These are phyloP conservation scores for Mixornis gularis DNA, from an alignment of 2,113 vertebrate species.

Conservation along the genomic window DNA sequence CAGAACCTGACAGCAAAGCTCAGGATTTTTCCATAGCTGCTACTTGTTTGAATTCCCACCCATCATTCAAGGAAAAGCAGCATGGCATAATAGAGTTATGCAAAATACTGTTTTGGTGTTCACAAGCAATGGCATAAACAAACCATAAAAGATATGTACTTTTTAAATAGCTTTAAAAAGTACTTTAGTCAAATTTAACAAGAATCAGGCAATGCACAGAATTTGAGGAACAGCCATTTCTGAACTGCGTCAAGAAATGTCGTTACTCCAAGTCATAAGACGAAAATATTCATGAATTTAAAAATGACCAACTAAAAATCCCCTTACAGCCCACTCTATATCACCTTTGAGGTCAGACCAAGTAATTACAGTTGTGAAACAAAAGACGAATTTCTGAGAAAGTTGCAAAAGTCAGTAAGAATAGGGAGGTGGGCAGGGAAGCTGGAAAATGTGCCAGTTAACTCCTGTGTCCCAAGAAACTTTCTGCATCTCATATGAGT, in stretches of 20 bases:
- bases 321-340: neutral
- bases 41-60: neutral
- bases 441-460: neutral
- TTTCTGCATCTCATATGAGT: neutral
- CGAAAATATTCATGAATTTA: neutral
- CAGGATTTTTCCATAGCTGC: neutral
- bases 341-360: conserved; percentile 20
- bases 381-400: conserved; percentile 32
- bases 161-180: neutral
- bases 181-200: neutral
- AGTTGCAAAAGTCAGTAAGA: neutral
- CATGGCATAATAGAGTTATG: neutral
- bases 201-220: neutral
- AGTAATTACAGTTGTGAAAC: conserved; percentile 31
- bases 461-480: neutral
- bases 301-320: neutral
- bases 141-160: neutral
- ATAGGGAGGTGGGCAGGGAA: neutral
- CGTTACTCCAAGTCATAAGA: neutral
- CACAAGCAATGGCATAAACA: neutral
- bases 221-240: neutral
- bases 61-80: neutral
- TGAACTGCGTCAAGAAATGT: neutral
- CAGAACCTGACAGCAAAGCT: neutral
- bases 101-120: neutral